Evolutionary conservation across 2,888 invertebrate species (phyloP), one percentile per base, ranked within the genome.

Genomic region (Dexiosoma caninum): DNA sequence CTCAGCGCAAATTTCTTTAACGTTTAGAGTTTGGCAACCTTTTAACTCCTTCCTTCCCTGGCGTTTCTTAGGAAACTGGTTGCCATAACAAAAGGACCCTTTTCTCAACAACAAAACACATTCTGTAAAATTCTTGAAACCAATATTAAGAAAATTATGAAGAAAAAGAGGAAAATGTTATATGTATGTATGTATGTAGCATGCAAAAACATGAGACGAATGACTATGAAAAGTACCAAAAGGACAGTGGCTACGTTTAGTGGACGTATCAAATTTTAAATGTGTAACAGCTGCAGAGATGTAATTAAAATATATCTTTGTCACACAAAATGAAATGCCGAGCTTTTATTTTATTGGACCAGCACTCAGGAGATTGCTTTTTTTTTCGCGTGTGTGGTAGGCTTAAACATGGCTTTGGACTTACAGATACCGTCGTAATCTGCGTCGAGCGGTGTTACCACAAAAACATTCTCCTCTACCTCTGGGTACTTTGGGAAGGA

Each of bases 71-170:
- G 44, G 19, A 70, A n/a, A 62, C 74, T 64, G 44, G 80, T 81
- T 72, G 77, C 69, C 42, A 77, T 81, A 69, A 81, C 81, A 81
- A 81, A 81, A 81, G 77, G 30, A 69, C 27, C 30, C 42, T 46
- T 55, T 62, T 49, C 71, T 53, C 40, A 12, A 14, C 27, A 59
- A 77, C 42, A 77, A 76, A 51, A 72, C 51, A 77, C 77, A 81
- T 77, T 81, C 81, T 77, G 40, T 81, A 81, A 81, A 81, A 81
- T 81, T 69, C 77, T 81, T 81, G 77, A 81, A 80, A 81, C 81
- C 81, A 81, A 78, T 75, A 81, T 75, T 78, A 75, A 71, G 66
- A 78, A 78, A 75, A 78, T 74, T 78, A 78, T 67, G 59, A 44
- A 40, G 21, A 37, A 19, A 53, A 66, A 72, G 23, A 67, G 23